These are phyloP conservation scores for Enteromius afrohamiltoni DNA, from an alignment of 2,797 vertebrate species.

Conservation along the genomic window DNA sequence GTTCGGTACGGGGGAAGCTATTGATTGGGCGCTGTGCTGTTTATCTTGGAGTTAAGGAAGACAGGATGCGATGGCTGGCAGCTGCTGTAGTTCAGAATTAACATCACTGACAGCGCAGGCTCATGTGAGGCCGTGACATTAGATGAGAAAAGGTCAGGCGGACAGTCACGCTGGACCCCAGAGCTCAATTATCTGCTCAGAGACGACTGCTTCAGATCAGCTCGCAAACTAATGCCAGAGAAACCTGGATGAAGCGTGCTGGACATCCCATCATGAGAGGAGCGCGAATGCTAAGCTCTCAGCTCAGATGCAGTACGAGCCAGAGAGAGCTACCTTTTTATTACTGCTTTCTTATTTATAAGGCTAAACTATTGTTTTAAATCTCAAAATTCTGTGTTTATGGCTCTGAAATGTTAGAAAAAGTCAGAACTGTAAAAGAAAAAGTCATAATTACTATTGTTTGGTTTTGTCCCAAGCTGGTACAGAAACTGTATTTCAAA, in stretches of 20 bases:
- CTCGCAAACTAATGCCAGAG: neutral
- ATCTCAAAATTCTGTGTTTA: no score
- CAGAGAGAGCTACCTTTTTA: neutral
- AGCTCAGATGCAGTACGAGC: neutral
- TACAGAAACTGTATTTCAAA: neutral
- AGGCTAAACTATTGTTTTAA: neutral
- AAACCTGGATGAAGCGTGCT: neutral
- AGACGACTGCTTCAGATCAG: neutral
- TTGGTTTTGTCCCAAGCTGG: no score
- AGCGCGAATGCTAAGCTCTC: neutral
- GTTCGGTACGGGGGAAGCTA: neutral
- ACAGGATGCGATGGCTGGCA: neutral
- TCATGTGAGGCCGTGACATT: conserved; percentile 44
- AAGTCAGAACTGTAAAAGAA: no score
- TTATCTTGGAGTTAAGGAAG: neutral
- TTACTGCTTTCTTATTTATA: neutral
- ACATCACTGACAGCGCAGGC: conserved; percentile 33
- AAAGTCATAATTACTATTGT: no score
- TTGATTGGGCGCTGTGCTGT: neutral
- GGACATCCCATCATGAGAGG: neutral
- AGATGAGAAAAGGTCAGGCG: conserved; percentile 43
- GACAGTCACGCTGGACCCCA: conserved; percentile 13
- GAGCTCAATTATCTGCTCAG: conserved; percentile 31
- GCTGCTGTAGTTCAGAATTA: conserved; percentile 29
- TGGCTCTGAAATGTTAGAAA: no score